phyloP scores from a whole-genome alignment of 2,797 vertebrate genomes.

The Arrhamphus sclerolepis region DNA sequence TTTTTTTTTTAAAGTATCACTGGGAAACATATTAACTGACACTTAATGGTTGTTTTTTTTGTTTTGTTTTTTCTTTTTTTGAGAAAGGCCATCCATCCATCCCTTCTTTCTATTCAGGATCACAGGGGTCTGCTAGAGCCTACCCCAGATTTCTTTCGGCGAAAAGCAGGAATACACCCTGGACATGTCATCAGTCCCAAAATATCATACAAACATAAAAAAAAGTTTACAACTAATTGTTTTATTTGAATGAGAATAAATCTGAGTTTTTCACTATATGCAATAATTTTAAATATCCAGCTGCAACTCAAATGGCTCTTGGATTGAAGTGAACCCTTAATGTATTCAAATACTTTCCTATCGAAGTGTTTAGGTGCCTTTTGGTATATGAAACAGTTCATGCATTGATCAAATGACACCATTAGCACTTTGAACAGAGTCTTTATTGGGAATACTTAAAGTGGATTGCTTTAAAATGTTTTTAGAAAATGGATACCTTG shows the following conservation, averaged over 20 bases:
- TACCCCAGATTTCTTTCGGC: too few relatives aligned
- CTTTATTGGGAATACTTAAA: constrained; percentile 66
- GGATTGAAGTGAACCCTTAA: constrained; percentile 44
- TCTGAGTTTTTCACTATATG: neutral
- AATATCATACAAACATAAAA: too few relatives aligned
- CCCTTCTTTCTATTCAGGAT: too few relatives aligned
- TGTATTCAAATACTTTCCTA: constrained; percentile 50
- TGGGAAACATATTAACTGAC: too few relatives aligned
- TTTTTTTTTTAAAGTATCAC: too few relatives aligned
- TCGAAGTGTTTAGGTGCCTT: constrained; percentile 40
- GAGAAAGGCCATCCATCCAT: too few relatives aligned
- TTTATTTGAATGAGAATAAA: constrained; percentile 4
- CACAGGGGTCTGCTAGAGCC: too few relatives aligned
- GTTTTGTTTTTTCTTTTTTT: too few relatives aligned
- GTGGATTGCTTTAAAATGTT: constrained; percentile 69
- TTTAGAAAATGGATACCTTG: constrained; percentile 54
- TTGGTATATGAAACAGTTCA: constrained; percentile 48
- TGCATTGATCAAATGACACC: constrained; percentile 75
- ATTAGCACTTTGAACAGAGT: constrained; percentile 67
- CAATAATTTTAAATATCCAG: constrained; percentile 28
- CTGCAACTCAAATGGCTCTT: constrained; percentile 28
- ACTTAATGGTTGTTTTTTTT: too few relatives aligned
- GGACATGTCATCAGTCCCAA: too few relatives aligned
- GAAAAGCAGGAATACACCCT: too few relatives aligned
- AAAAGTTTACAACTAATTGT: too few relatives aligned